Conservation (phyloP, 2,113 vertebrate genomes). For the Mesitornis unicolor region DNA sequence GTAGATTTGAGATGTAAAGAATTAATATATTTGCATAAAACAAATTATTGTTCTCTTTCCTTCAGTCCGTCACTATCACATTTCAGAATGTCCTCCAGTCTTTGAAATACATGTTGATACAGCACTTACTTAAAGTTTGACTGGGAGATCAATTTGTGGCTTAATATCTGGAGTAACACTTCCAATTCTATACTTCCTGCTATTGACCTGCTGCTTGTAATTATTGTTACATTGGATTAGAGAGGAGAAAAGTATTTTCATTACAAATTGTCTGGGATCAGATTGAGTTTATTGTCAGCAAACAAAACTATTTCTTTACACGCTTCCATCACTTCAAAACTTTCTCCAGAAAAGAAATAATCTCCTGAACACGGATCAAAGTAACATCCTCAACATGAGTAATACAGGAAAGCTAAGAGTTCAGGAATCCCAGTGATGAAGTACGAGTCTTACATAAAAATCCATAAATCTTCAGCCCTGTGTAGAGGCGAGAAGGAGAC, state of each 20-base stretch:
- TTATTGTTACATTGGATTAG: conserved; percentile 11
- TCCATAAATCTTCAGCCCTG: background rate
- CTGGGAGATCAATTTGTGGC: conserved; percentile 45
- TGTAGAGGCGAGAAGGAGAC: background rate
- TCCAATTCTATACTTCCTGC: background rate
- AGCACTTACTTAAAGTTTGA: conserved; percentile 18
- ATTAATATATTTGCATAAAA: background rate
- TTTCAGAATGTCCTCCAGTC: background rate
- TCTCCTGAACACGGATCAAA: background rate
- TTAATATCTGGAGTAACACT: conserved; percentile 25
- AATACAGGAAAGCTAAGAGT: background rate
- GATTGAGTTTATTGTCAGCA: background rate
- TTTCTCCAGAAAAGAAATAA: background rate
- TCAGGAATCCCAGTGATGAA: background rate
- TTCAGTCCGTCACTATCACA: background rate
- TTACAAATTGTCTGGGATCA: background rate
- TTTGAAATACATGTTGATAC: background rate
- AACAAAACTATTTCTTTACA: background rate
- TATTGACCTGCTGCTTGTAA: conserved; percentile 31
- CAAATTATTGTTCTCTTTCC: background rate
- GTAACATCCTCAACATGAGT: background rate
- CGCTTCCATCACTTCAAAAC: background rate
- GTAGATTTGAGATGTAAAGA: background rate
- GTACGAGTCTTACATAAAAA: background rate
- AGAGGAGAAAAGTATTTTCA: background rate